Conservation (phyloP, 2,113 vertebrate genomes). For the Zosterops hypoxanthus region DNA sequence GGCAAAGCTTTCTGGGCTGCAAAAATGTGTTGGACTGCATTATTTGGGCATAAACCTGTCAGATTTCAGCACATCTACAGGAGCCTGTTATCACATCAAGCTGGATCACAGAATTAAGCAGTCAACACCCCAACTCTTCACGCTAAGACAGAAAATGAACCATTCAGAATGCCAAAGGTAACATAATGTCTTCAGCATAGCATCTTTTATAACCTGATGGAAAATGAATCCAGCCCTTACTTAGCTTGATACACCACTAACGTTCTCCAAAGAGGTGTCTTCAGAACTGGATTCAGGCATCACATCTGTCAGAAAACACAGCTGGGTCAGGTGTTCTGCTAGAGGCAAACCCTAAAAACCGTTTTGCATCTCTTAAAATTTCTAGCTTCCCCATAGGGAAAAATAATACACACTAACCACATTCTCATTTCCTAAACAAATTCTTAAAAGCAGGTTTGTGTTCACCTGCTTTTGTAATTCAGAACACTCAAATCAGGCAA, state of each 20-base stretch:
- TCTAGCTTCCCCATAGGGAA: not conserved
- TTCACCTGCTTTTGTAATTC: not conserved
- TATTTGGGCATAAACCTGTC: not conserved
- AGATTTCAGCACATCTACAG: not conserved
- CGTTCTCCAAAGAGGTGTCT: not conserved
- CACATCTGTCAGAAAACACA: not conserved
- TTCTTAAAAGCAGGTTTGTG: not conserved
- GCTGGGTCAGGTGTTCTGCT: not conserved
- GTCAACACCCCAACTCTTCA: not conserved
- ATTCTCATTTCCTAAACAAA: not conserved
- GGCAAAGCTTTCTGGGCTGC: not conserved
- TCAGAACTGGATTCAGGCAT: not conserved
- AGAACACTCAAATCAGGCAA: not conserved
- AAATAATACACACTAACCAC: not conserved
- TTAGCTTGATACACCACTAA: not conserved
- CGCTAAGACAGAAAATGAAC: not conserved
- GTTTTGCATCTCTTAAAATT: not conserved
- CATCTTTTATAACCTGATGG: not conserved
- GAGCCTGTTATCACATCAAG: not conserved
- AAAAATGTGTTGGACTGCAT: not conserved
- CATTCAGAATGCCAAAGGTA: not conserved
- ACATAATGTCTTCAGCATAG: not conserved
- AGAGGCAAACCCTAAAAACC: not conserved
- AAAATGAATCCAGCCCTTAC: not conserved
- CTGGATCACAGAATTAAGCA: not conserved